Base-by-base conservation (phyloP, 2,797 vertebrate species). In the Leucoraja ocellata region DNA sequence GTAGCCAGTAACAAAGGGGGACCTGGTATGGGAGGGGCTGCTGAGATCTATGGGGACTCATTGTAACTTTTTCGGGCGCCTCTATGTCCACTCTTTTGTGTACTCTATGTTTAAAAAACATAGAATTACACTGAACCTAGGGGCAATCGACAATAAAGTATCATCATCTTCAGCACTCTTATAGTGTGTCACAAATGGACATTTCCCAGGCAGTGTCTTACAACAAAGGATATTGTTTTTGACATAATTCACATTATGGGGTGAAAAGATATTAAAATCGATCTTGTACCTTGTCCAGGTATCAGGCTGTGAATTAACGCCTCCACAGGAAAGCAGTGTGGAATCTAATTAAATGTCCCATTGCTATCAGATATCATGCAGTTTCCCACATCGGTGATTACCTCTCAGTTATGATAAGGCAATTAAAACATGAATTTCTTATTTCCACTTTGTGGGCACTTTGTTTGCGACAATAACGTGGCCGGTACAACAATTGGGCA, bases 321-420 rank as follows among this genome's bases (percentile, higher is more conserved):
- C 90, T 92, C 90, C 25, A 68, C 90, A 74, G 71, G 90, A 92
- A 76, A 92, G 71, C 71, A 73, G 25, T 25, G 58, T 13, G 76
- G 90, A 74, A 76, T 54, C 90, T 76, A 76, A 92, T 92, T 74
- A 92, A 25, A 39, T 92, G 90, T 74, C 39, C 90, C 14, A 73
- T 92, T 76, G n/a, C 90, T 76, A 28, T 54, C 90, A 74, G 90
- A 76, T 58, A 54, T 76, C 90, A 71, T 58, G 90, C 16, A n/a
- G 90, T 76, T 92, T 92, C 73, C 21, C 90, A 76, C 90, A 54
- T 92, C 54, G 18, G 39, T 54, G 36, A 58, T 58, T 74, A 39
- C 28, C 25, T 74, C 76, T 74, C 71, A 74, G 36, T 76, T 92
- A 73, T 92, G 76, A 92, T 76, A 74, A 74, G 90, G 71, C 90